Conservation (phyloP, 2,113 vertebrate genomes). For the Microcebus griseorufus region DNA sequence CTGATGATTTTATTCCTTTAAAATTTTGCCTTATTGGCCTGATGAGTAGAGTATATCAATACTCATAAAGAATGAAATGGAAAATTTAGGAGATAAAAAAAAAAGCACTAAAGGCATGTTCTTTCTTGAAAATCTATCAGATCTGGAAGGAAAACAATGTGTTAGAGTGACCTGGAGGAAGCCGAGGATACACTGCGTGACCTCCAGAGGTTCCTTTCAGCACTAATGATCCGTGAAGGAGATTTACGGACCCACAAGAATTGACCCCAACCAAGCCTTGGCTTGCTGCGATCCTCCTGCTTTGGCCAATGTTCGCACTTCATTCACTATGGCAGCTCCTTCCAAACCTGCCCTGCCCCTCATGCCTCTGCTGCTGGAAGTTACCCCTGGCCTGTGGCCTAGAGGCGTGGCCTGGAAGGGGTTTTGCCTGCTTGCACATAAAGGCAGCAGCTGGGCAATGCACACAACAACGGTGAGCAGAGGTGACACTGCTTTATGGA, state of each 20-base stretch:
- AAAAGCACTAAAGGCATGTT: background rate
- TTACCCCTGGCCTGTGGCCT: background rate
- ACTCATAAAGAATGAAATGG: background rate
- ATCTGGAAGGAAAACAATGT: background rate
- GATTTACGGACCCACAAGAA: conserved; percentile 21
- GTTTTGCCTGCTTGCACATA: background rate
- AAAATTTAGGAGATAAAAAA: background rate
- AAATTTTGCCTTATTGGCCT: background rate
- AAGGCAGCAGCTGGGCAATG: background rate
- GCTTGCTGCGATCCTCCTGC: background rate
- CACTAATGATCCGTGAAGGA: background rate
- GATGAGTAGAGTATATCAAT: background rate
- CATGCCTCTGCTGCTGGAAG: background rate
- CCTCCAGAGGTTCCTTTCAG: conserved; percentile 11
- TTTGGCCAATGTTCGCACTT: conserved; percentile 40
- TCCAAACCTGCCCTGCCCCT: background rate
- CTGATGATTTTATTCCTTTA: background rate
- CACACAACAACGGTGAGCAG: background rate
- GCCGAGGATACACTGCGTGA: background rate
- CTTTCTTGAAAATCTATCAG: conserved; percentile 41
- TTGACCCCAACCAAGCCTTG: background rate
- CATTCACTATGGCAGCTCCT: background rate
- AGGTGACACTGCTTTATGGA: conserved; percentile 9
- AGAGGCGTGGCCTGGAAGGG: background rate
- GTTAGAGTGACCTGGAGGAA: background rate